Evolutionary conservation across 2,797 vertebrate species (phyloP).

Genomic region (Spinus olivaceus): DNA sequence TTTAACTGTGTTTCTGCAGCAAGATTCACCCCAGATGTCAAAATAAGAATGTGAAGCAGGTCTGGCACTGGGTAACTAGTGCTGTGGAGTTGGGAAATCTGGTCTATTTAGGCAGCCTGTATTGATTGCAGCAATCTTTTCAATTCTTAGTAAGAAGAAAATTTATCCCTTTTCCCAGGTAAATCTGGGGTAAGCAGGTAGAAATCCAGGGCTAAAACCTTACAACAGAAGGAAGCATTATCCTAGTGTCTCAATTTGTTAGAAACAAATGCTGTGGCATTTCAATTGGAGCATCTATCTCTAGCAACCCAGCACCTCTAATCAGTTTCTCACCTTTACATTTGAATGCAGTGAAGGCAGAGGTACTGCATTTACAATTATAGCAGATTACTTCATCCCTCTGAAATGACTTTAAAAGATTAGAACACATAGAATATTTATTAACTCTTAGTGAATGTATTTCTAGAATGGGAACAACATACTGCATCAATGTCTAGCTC

Average conservation of each 20-base stretch:
- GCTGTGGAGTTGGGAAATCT: not conserved
- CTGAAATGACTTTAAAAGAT: slow-evolving; percentile 77
- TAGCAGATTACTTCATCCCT: slow-evolving; percentile 70
- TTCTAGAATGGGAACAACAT: slow-evolving; percentile 75
- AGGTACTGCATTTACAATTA: slow-evolving; percentile 65
- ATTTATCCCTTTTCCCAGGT: not conserved
- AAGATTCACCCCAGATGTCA: not conserved
- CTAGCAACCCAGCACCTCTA: slow-evolving; percentile 46
- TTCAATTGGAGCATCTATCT: slow-evolving; percentile 64
- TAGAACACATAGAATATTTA: slow-evolving; percentile 78
- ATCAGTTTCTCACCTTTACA: slow-evolving; percentile 62
- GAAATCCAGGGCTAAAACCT: slow-evolving; percentile 42
- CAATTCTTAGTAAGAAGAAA: slow-evolving; percentile 1
- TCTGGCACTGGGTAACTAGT: not conserved
- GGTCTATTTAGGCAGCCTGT: not conserved
- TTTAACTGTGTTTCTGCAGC: not conserved
- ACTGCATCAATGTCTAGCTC: slow-evolving; percentile 73
- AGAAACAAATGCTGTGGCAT: slow-evolving; percentile 63
- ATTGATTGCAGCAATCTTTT: not conserved
- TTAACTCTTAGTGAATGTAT: slow-evolving; percentile 70
- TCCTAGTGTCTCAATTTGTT: slow-evolving; percentile 58
- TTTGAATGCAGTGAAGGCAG: slow-evolving; percentile 54
- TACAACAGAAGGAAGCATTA: slow-evolving; percentile 68
- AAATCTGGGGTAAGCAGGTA: not conserved
- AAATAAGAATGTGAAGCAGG: not conserved